A percentile compares a stretch with the other conserved stretches of the same genome.
These are phyloP conservation scores for Arvicanthis niloticus DNA, from an alignment of 2,113 vertebrate species.

Conservation along the genomic window DNA sequence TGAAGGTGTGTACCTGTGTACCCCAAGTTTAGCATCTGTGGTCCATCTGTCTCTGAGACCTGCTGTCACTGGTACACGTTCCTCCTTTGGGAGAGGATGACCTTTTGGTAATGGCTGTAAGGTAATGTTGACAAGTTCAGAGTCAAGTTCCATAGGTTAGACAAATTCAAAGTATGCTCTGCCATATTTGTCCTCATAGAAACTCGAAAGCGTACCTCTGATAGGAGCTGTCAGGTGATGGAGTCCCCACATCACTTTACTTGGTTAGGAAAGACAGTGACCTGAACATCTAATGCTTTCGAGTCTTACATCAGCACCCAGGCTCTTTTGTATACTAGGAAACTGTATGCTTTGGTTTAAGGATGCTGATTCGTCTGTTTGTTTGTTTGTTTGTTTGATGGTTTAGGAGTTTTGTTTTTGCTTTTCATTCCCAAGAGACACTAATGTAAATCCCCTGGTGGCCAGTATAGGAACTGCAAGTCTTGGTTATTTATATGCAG, in stretches of 20 bases:
- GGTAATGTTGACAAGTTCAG: not conserved
- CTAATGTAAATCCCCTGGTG: conserved; percentile 47
- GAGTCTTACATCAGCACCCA: not conserved
- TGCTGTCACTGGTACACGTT: not conserved
- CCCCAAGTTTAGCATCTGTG: not conserved
- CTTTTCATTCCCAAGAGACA: not conserved
- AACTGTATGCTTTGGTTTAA: not conserved
- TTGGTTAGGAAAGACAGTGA: not conserved
- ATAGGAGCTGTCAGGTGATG: not conserved
- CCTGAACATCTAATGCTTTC: not conserved
- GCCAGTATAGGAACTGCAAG: conserved; percentile 9
- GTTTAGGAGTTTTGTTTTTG: not conserved
- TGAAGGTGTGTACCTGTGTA: not conserved
- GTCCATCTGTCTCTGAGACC: not conserved
- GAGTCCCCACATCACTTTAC: not conserved
- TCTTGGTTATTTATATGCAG: not conserved
- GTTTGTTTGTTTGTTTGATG: not conserved
- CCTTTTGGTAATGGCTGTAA: not conserved
- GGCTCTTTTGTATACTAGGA: not conserved
- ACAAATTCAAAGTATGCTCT: not conserved
- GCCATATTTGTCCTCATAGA: not conserved
- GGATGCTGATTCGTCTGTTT: not conserved
- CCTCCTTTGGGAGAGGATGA: not conserved
- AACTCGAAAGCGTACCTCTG: not conserved
- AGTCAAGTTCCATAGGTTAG: not conserved